These are phyloP conservation scores for Ceratina calcarata DNA, from an alignment of 1,140 invertebrate species.

Conservation along the genomic window DNA sequence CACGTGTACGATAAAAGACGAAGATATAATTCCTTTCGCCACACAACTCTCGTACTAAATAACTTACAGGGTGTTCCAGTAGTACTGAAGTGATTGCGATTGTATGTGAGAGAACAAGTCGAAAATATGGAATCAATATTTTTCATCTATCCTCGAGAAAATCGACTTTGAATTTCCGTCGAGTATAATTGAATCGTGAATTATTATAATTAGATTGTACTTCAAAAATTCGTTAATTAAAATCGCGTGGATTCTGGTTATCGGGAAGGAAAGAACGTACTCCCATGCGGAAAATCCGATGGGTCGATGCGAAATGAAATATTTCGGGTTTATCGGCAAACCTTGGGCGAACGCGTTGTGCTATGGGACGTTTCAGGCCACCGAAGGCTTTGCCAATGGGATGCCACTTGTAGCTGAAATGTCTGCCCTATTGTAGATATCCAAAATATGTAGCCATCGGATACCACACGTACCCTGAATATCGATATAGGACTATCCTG, in stretches of 20 bases:
- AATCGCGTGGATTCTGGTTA: neutral
- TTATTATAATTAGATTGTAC: too few species aligned
- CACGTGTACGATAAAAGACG: neutral
- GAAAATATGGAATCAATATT: neutral
- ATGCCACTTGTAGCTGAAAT: slow-evolving; percentile 15
- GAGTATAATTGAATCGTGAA: too few species aligned
- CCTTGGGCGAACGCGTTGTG: neutral
- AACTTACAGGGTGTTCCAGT: neutral
- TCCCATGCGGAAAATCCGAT: neutral
- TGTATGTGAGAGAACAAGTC: neutral
- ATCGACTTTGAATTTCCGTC: too few species aligned
- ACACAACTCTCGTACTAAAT: neutral
- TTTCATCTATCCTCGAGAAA: too few species aligned
- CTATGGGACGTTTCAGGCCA: neutral
- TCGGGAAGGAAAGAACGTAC: neutral
- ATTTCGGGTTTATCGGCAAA: neutral
- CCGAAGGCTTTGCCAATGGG: slow-evolving; percentile 2
- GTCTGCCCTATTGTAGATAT: neutral
- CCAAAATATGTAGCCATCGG: neutral
- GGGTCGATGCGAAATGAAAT: neutral
- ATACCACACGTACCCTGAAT: neutral
- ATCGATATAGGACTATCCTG: too few species aligned
- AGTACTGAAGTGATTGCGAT: neutral
- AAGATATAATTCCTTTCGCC: neutral
- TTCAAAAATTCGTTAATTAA: too few species aligned